These are phyloP conservation scores for Sminthurides aquaticus DNA, from an alignment of 2,888 invertebrate genomes.

Conservation along the genomic window DNA sequence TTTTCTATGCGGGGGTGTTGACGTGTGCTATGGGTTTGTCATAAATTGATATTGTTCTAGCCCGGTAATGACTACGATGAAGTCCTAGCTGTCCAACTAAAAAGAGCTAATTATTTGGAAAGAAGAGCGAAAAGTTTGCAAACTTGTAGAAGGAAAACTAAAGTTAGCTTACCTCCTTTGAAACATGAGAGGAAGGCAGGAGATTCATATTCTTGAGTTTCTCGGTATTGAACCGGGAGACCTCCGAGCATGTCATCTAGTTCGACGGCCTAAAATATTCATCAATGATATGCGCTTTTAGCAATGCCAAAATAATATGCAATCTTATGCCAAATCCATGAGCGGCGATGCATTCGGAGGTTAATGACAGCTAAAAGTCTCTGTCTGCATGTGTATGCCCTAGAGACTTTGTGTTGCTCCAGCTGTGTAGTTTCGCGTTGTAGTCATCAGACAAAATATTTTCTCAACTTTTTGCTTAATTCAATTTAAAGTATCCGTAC, in stretches of 20 bases:
- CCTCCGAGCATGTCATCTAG: conserved; percentile 77
- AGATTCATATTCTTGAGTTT: conserved; percentile 77
- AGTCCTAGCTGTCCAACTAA: background rate
- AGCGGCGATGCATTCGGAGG: background rate
- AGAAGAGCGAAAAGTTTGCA: no score
- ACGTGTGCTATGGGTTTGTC: background rate
- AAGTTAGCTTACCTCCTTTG: conserved; percentile 45
- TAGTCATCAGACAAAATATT: background rate
- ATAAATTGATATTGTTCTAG: background rate
- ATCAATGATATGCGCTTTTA: background rate
- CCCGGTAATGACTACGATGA: background rate
- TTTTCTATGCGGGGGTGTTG: background rate
- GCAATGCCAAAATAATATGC: background rate
- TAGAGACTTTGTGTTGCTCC: no score
- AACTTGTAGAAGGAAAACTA: no score
- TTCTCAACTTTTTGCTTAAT: background rate
- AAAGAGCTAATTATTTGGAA: background rate
- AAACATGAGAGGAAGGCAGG: conserved; percentile 71
- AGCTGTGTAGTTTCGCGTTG: background rate
- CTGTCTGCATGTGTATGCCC: no score
- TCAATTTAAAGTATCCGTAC: conserved; percentile 1
- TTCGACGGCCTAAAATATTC: conserved; percentile 58
- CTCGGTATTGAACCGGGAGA: conserved; percentile 75
- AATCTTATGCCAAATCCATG: background rate
- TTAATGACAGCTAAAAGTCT: background rate